Evolutionary conservation across 2,113 vertebrate species (phyloP), one percentile per base, ranked within the genome.

Genomic region (Rhizomys pruinosus): DNA sequence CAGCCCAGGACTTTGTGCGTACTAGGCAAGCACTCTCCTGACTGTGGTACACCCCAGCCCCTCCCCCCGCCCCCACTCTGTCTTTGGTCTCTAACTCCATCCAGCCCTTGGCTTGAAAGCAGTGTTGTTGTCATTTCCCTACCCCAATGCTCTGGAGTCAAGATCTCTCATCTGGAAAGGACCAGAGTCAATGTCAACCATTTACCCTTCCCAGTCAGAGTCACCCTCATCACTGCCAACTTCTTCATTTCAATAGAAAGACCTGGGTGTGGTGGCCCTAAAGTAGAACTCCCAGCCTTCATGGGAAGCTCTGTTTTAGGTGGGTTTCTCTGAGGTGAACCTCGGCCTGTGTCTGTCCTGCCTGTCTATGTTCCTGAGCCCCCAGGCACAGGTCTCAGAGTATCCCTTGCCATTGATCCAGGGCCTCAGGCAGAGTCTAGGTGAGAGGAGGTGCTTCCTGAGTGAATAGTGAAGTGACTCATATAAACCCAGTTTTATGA

Each of bases 151-250:
- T 76, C 44, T 87, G 59, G 72, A 66, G 34, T 73, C 73, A 52
- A 92, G 86, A 27, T 42, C 78, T 78, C 37, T 82, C 80, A 82
- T 94, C 71, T 32, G 93, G 89, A 94, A 96, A 92, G 57, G 63
- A 92, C 90, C 89, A 23, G 55, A 1, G 1, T 32, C 47, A 37
- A 0, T 32, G 77, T 27, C 66, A 71, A 63, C 66, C 72, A 32
- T n/a, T 34, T 52, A 39, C 55, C n/a, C 78, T 39, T 27, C 82
- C 91, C 16, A 63, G 20, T 76, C 73, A 93, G 91, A 87, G 84
- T 84, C 89, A 71, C 92, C 89, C 59, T 66, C 0, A 3, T 85
- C 34, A 5, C 5, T 23, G 63, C 42, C 19, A 17, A 73, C 72
- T 91, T 96, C 94, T 91, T 88, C 85, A 77, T 90, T 94, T 92